A percentile compares a stretch with the other conserved stretches of the same genome.
Evolutionary conservation across 2,113 vertebrate genomes (phyloP).

Genomic region (Canis aureus): DNA sequence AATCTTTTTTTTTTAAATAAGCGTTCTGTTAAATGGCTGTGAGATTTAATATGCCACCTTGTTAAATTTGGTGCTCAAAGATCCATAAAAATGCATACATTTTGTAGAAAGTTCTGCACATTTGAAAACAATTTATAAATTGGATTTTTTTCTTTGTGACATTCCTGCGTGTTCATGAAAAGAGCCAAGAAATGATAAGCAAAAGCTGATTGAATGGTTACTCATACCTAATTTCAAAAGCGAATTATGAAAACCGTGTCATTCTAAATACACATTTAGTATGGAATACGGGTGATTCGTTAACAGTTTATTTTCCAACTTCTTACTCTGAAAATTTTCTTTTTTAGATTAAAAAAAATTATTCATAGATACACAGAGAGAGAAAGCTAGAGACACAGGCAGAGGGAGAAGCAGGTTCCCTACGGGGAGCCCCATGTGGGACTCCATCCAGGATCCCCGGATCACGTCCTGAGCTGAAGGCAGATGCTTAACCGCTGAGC

Average conservation of each 20-base stretch:
- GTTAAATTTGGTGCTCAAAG: neutral
- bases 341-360: too few species aligned
- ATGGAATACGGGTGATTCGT: neutral
- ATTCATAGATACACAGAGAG: too few species aligned
- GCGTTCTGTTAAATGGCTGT: neutral
- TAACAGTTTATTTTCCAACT: neutral
- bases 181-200: neutral
- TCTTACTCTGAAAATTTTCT: slow-evolving; percentile 1
- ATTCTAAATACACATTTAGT: neutral
- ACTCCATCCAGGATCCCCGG: too few species aligned
- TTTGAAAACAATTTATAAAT: slow-evolving; percentile 20
- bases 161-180: neutral
- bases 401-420: too few species aligned
- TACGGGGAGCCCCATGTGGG: too few species aligned
- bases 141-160: neutral
- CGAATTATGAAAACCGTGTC: neutral
- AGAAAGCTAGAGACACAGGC: too few species aligned
- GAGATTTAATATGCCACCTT: neutral
- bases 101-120: neutral
- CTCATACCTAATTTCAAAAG: neutral
- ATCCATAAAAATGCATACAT: neutral
- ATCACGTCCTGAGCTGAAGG: too few species aligned
- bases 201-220: neutral
- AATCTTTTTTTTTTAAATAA: neutral
- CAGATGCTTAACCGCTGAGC: too few species aligned